Evolutionary conservation across 1,140 invertebrate genomes (phyloP), one percentile per base, ranked within the genome.

Genomic region (Meloidogyne chitwoodi): DNA sequence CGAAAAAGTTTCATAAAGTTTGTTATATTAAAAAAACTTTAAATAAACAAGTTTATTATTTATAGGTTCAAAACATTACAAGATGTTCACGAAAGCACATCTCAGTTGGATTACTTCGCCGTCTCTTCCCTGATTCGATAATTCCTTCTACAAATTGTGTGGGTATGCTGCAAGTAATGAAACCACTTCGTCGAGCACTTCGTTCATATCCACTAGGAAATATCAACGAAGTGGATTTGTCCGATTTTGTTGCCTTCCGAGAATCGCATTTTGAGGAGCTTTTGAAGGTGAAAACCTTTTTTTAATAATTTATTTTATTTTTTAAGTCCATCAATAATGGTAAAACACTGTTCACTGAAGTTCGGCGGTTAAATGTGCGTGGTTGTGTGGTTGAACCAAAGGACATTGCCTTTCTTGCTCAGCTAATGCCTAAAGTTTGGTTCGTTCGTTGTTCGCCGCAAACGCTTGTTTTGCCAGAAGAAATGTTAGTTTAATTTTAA

Each of bases 291-390:
- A 73, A 14, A 63, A 12, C 10, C 16, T 26, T 2, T 16, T 1
- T 6, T n/a, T n/a, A 19, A 19, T 0, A 56, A 19, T 24, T 24
- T 11, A 56, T 19, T 31, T 38, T 19, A 14, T n/a, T 12, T 41
- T 65, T 73, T 73, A 8, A 73, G 71, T 73, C 71, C 16, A 73
- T 73, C 71, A 73, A 61, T 48, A 73, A 73, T 29, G 71, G 56
- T 34, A 56, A 64, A 63, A 31, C 31, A 14, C 5, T 73, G 71
- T 73, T 73, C 48, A 24, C 24, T n/a, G 71, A 63, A 16, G 71
- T 73, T 24, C 24, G 56, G 61, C 71, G 71, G 22, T 48, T 73
- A 22, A 73, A 73, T 31, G 71, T 73, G 44, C 56, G 38, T 29
- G 64, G 64, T 38, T 73, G 71, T 31, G 71, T 73, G 22, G 64